Conservation (phyloP, 2,888 invertebrate genomes). For the Lasiommata megera region DNA sequence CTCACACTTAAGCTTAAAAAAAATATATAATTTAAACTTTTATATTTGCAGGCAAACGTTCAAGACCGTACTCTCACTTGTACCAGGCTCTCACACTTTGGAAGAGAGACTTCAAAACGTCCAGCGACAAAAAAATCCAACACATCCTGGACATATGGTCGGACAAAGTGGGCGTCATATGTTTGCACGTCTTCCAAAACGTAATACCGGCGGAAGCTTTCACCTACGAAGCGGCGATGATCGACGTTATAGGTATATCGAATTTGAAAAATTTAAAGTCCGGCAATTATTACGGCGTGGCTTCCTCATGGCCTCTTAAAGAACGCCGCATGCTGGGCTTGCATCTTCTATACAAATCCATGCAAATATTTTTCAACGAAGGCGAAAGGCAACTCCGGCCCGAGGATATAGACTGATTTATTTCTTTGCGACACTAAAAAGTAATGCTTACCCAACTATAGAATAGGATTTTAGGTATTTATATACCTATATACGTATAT, state of each 20-base stretch:
- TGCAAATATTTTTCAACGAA: slow-evolving; percentile 91
- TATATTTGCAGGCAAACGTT: slow-evolving; percentile 81
- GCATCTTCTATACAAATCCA: slow-evolving; percentile 89
- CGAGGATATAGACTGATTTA: slow-evolving; percentile 80
- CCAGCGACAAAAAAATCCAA: slow-evolving; percentile 84
- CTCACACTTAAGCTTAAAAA: too few relatives aligned
- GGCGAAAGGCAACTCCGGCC: slow-evolving; percentile 94
- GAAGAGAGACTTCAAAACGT: slow-evolving; percentile 72
- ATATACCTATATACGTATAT: too few relatives aligned
- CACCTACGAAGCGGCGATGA: slow-evolving; percentile 96
- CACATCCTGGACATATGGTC: slow-evolving; percentile 95
- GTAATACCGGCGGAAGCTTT: slow-evolving; percentile 95
- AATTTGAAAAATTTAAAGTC: slow-evolving; percentile 89
- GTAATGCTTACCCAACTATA: too few relatives aligned
- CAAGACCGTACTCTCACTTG: slow-evolving; percentile 94
- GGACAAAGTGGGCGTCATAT: slow-evolving; percentile 91
- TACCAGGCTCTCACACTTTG: slow-evolving; percentile 90
- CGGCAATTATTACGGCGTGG: slow-evolving; percentile 92
- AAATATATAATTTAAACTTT: background rate
- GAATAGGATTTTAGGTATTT: too few relatives aligned
- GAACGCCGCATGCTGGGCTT: slow-evolving; percentile 88
- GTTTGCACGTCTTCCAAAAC: slow-evolving; percentile 95
- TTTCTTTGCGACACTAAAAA: background rate
- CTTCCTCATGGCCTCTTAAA: slow-evolving; percentile 86
- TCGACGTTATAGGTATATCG: slow-evolving; percentile 89